phyloP scores from a whole-genome alignment of 2,797 vertebrate genomes.

The Cossypha heuglini region DNA sequence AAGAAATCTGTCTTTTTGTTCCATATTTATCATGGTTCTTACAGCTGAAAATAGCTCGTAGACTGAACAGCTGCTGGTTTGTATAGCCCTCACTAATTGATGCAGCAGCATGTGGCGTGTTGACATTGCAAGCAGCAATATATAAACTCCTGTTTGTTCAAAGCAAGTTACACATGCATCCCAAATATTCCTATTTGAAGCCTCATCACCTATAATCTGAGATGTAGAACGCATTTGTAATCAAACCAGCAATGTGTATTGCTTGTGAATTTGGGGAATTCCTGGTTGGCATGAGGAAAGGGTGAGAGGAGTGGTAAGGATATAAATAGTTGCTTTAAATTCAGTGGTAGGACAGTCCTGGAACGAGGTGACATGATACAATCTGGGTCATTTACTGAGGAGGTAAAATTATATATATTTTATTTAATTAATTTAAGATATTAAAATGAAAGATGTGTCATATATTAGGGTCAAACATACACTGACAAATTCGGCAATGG shows the following conservation, averaged over 20 bases:
- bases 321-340: background rate
- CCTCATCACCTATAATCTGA: background rate
- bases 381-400: background rate
- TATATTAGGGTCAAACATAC: background rate
- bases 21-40: background rate
- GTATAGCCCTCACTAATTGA: background rate
- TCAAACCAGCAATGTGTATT: background rate
- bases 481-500: background rate
- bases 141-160: constrained; percentile 23
- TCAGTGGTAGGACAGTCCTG: background rate
- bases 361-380: background rate
- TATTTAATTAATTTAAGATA: background rate
- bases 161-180: constrained; percentile 8
- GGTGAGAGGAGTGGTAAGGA: background rate
- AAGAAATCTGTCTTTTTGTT: background rate
- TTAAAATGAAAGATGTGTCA: background rate
- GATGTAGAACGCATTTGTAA: constrained; percentile 7
- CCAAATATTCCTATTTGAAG: constrained; percentile 23
- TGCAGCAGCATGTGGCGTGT: background rate
- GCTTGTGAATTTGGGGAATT: background rate
- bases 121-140: background rate
- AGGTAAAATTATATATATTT: background rate
- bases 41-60: constrained; percentile 18
- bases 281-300: background rate
- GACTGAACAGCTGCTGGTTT: background rate